A percentile compares a stretch with the other conserved stretches of the same genome.
Conservation (phyloP, 2,113 vertebrate species). For the Melierax canorus region DNA sequence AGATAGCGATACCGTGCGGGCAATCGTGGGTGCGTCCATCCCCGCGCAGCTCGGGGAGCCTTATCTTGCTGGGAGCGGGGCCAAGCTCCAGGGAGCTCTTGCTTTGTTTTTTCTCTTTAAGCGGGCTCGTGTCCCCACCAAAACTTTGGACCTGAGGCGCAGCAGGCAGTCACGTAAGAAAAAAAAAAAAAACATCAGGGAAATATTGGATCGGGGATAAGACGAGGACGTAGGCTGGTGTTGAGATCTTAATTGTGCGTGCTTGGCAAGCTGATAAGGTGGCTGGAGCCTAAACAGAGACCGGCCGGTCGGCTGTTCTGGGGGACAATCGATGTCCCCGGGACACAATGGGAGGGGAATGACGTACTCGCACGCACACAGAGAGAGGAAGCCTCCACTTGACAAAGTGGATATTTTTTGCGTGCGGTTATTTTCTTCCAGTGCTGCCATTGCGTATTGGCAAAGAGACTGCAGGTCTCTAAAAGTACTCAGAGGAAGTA, state of each 20-base stretch:
- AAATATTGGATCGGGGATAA: background rate
- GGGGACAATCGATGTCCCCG: background rate
- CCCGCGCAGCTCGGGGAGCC: fast-evolving
- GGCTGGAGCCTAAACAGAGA: background rate
- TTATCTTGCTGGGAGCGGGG: background rate
- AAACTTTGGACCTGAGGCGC: background rate
- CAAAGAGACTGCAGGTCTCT: background rate
- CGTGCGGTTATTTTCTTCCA: background rate
- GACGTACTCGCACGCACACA: background rate
- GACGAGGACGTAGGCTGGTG: background rate
- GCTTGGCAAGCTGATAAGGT: background rate
- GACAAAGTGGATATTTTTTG: background rate
- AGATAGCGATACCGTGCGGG: fast-evolving
- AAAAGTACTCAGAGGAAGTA: background rate
- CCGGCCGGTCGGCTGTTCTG: background rate
- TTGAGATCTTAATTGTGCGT: background rate
- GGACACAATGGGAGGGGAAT: slow-evolving; percentile 26
- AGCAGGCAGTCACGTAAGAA: background rate
- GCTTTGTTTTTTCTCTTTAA: background rate
- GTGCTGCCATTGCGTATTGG: fast-evolving
- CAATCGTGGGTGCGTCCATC: fast-evolving
- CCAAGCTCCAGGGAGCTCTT: background rate
- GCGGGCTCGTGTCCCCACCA: background rate
- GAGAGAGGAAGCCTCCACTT: slow-evolving; percentile 44
- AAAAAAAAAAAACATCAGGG: background rate